Evolutionary conservation across 2,888 invertebrate genomes (phyloP), one percentile per base, ranked within the genome.

Genomic region (Tetragnatha montana): DNA sequence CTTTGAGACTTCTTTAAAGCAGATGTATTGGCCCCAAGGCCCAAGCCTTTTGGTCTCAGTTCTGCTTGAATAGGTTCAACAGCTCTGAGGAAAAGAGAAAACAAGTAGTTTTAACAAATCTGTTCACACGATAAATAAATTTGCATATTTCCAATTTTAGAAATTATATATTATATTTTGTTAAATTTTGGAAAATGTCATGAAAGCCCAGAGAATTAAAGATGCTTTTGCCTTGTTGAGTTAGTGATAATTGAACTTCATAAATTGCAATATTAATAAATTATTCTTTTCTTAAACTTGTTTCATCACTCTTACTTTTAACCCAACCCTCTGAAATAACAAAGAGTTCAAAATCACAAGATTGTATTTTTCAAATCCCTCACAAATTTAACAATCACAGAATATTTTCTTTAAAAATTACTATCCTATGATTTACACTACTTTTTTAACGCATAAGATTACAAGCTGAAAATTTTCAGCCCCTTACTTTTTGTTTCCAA

Each of bases 1-100:
- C 80, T 82, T 68, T 78, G 68, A 81, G 86, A 73, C 87, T 91
- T 86, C 91, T 92, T 84, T 91, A 92, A 49, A 6, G 78, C 75
- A 75, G 91, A 87, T 22, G 90, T 92, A 93, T 96, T 97, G 0
- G 98, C 99, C 1, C 99, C 99, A 8, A 99, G 94, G 0, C 99
- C 99, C 94, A 99, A 95, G 2, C 99, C 98, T 94, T 97, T 98
- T 0, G 99, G 98, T 88, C 99, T 95, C 70, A 97, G 93, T 91
- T 95, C 95, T 0, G 97, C 97, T 90, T 96, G 94, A 17, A 94
- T 93, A 22, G 95, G 94, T 85, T 94, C 93, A 10, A 94, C 94
- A 90, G 94, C 92, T 92, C 95, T 95, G 69, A 19, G 17, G 47
- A 17, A 51, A 69, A 35, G 14, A 21, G n/a, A 68, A 14, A 8